Conservation (phyloP, 2,797 vertebrate genomes). For the Synanceia verrucosa region DNA sequence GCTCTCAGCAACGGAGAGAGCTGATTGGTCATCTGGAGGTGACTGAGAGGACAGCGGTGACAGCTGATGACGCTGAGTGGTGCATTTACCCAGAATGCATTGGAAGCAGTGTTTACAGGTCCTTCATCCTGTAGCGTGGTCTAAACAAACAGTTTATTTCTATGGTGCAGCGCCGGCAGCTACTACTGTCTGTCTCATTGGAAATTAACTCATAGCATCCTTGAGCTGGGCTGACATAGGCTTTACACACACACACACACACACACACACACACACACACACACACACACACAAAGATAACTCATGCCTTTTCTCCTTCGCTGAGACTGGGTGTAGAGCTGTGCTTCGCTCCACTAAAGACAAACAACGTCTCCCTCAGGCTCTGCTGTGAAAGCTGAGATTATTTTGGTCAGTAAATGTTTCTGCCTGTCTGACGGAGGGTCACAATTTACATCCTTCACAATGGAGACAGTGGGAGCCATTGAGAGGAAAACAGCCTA, state of each 20-base stretch:
- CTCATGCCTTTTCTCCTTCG: constrained; percentile 62
- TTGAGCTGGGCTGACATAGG: constrained; percentile 76
- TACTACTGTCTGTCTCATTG: constrained; percentile 66
- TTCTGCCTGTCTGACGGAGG: constrained; percentile 57
- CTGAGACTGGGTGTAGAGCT: constrained; percentile 53
- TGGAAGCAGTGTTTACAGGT: constrained; percentile 72
- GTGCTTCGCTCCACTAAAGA: constrained; percentile 55
- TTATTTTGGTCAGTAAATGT: constrained; percentile 70
- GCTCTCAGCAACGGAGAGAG: constrained; percentile 23
- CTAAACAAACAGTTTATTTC: constrained; percentile 82
- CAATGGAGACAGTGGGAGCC: constrained; percentile 48
- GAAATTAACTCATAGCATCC: constrained; percentile 72
- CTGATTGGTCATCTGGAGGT: constrained; percentile 72
- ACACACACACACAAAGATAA: constrained; percentile 46
- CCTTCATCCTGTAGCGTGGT: constrained; percentile 63
- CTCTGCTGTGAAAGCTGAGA: constrained; percentile 65
- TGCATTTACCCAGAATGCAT: constrained; percentile 78
- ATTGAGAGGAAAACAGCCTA: constrained; percentile 49
- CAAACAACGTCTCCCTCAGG: constrained; percentile 51
- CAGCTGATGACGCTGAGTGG: constrained; percentile 73
- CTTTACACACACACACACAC: constrained; percentile 52
- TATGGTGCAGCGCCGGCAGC: constrained; percentile 68
- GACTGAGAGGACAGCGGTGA: constrained; percentile 77
- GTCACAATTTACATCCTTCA: constrained; percentile 64
- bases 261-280: constrained; percentile 21